Evolutionary conservation across 2,113 vertebrate genomes (phyloP), one percentile per base, ranked within the genome.

Genomic region (Lathamus discolor): DNA sequence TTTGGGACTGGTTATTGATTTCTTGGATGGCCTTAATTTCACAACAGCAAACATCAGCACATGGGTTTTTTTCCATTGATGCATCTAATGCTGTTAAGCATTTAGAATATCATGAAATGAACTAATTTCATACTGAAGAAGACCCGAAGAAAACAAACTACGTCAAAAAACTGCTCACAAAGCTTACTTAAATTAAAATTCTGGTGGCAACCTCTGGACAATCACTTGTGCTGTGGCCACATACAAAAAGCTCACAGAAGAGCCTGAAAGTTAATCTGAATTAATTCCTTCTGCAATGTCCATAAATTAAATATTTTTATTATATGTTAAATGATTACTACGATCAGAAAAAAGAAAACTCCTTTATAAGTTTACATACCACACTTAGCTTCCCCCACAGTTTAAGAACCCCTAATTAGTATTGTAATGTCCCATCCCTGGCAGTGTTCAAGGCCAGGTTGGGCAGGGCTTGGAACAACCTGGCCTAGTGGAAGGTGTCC

Each of bases 311-410:
- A 83, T 77, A 93, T 74, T 93, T 63, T 93, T 96, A 92, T 82
- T 89, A 88, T 85, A 96, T 83, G 75, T 78, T 69, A 81, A 96
- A 91, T 82, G 29, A 97, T 95, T 83, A 57, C 66, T 92, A 41
- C 63, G 52, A 96, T 54, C 55, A 93, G 59, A 39, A 97, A 91
- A 73, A 44, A 44, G 96, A 91, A 73, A 41, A 13, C 3, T 29
- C 6, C 28, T 80, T 43, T 91, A 49, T 43, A 23, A 90, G 29
- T 43, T 48, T 52, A 29, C 17, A 49, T 54, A 80, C 35, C n/a
- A 54, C 81, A 66, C 39, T 87, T 64, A 49, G 16, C 87, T 95
- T 95, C 54, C 62, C 81, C 72, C 13, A 37, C n/a, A 55, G 35
- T 66, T 68, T 62, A 92, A 61, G 12, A 28, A 75, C 59, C 41